Conservation (phyloP, 1,140 invertebrate genomes). For the Aphaenogaster floridana region DNA sequence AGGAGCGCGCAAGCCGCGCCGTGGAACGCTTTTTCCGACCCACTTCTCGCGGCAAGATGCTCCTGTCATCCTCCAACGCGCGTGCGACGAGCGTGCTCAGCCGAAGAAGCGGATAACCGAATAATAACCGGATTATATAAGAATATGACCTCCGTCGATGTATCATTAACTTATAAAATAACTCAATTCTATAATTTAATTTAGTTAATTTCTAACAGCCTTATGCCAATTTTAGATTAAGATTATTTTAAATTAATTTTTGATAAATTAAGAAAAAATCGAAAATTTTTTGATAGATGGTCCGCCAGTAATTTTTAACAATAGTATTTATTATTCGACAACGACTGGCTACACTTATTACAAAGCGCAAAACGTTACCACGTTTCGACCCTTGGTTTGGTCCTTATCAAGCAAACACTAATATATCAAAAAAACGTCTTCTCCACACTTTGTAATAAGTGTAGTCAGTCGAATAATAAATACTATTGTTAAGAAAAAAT, state of each 20-base stretch:
- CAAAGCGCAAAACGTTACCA: too few relatives aligned
- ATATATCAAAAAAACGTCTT: too few relatives aligned
- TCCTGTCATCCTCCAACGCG: conserved; percentile 40
- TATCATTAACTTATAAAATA: background rate
- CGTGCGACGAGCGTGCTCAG: conserved; percentile 20
- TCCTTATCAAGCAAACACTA: too few relatives aligned
- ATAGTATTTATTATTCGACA: too few relatives aligned
- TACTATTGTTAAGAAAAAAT: too few relatives aligned
- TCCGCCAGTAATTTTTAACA: too few relatives aligned
- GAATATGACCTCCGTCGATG: background rate
- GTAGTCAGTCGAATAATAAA: too few relatives aligned
- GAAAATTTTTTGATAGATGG: too few relatives aligned
- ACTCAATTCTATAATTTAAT: background rate
- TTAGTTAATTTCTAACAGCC: background rate
- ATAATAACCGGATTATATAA: conserved; percentile 30
- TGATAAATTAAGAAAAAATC: background rate
- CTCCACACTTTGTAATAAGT: too few relatives aligned
- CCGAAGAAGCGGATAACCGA: conserved; percentile 2
- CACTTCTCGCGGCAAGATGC: conserved; percentile 68
- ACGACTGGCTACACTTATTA: too few relatives aligned
- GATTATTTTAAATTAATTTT: background rate
- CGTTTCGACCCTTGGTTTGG: too few relatives aligned
- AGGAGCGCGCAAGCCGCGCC: conserved; percentile 58
- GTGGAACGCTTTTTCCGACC: conserved; percentile 70
- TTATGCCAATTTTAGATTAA: background rate